Evolutionary conservation across 2,797 vertebrate genomes (phyloP).

Genomic region (Cuniculus paca): DNA sequence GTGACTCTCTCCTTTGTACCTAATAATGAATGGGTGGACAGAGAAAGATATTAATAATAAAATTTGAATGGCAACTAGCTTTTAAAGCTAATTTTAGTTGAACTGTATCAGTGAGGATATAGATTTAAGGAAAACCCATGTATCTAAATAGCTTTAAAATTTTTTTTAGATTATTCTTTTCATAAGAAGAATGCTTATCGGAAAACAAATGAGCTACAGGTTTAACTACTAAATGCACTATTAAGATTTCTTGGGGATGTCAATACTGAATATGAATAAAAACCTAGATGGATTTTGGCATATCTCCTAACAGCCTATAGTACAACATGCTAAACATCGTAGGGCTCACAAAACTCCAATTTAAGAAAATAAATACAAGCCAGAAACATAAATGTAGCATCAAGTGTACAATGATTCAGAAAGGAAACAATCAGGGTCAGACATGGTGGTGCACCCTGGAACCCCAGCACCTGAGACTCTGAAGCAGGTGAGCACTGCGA

Average conservation of each 20-base stretch:
- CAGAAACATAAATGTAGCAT: neutral
- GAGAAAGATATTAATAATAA: constrained; percentile 5
- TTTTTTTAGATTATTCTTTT: constrained; percentile 43
- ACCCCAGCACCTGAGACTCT: neutral
- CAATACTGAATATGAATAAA: constrained; percentile 32
- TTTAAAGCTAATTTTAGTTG: constrained; percentile 37
- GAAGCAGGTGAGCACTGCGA: neutral
- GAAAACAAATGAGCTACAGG: neutral
- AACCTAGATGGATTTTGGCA: neutral
- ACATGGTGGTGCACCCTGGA: no score
- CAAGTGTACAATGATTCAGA: neutral
- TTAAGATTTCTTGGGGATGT: constrained; percentile 7
- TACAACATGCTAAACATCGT: neutral
- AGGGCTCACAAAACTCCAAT: neutral
- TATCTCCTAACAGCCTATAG: neutral
- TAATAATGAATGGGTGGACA: neutral
- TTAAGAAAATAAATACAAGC: neutral
- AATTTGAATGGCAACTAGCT: neutral
- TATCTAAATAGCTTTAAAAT: neutral
- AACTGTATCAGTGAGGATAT: constrained; percentile 30
- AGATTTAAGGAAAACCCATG: constrained; percentile 49
- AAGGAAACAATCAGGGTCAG: neutral
- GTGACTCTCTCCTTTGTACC: constrained; percentile 1
- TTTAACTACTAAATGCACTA: constrained; percentile 36
- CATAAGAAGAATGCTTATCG: neutral